Base-by-base conservation (phyloP, 2,888 invertebrate genomes). In the Tiliacea citrago region DNA sequence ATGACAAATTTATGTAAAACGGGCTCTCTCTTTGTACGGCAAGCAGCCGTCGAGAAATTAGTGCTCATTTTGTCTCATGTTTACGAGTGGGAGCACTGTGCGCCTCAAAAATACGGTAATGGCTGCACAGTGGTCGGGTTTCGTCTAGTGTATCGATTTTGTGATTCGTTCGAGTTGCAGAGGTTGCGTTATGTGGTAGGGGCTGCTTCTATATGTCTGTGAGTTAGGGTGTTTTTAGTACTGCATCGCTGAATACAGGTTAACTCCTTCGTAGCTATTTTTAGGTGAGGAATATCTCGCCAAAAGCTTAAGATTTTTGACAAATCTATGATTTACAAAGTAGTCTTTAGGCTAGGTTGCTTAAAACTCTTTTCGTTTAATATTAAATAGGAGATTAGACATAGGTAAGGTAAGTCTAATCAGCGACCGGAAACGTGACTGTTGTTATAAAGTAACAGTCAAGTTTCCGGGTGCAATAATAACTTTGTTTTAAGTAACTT, bases 1-100 rank as follows among this genome's bases (percentile, higher is more conserved):
- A 96, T 96, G 96, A 95, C 95, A 95, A 95, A 94, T 96, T 95
- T 96, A 96, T 95, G 95, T 92, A 93, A 94, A 95, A 90, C 93
- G 92, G 85, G 70, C 74, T 70, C 90, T 92, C 92, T 92, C 92
- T 91, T 90, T 92, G 92, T 90, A 90, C 88, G 82, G 81, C 81
- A 83, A 85, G 90, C 89, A 90, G 87, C 89, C 90, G 83, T 84
- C 85, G 89, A 93, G 92, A 93, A 95, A 95, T 95, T 96, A 96
- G 95, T 95, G 93, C 93, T 95, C 95, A 94, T 96, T 95, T 91
- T 89, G 92, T 92, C 86, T 89, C 89, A 93, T 94, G 95, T 96
- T 96, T 96, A 96, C 93, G 95, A 93, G 91, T 91, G 88, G 88
- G 79, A 86, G 89, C 89, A 89, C 83, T 90, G 87, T 81, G 92